phyloP scores from a whole-genome alignment of 2,797 vertebrate genomes.

The Hafferia zeledoni region DNA sequence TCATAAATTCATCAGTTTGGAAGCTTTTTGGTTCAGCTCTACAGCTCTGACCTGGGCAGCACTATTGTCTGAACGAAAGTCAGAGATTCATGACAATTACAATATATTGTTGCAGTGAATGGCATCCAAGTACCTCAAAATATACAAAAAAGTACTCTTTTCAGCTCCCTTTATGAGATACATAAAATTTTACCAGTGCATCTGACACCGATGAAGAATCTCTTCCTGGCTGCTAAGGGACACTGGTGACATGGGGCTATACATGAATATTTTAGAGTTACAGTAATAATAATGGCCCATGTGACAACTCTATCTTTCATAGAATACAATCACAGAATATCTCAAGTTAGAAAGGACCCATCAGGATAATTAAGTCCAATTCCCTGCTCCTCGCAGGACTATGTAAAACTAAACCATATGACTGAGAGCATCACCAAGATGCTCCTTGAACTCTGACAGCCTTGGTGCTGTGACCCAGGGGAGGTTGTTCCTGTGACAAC shows the following conservation, averaged over 20 bases:
- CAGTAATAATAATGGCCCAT: not conserved
- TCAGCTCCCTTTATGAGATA: not conserved
- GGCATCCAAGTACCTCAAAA: not conserved
- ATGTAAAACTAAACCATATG: not conserved
- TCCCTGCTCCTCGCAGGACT: not conserved
- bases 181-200: not conserved
- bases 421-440: rapidly evolving
- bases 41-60: not conserved
- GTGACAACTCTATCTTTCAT: not conserved
- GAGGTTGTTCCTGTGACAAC: not conserved
- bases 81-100: not conserved
- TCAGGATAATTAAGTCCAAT: not conserved
- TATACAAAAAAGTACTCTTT: not conserved
- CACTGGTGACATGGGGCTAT: not conserved
- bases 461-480: rapidly evolving
- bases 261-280: not conserved
- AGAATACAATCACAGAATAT: not conserved
- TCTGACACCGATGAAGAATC: not conserved
- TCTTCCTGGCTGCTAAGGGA: not conserved
- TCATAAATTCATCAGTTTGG: not conserved
- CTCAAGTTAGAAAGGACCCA: not conserved
- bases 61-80: not conserved
- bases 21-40: not conserved
- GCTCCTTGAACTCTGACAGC: not conserved
- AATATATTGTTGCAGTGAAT: not conserved